Evolutionary conservation across 2,113 vertebrate genomes (phyloP).

Genomic region (Narcine bancroftii): DNA sequence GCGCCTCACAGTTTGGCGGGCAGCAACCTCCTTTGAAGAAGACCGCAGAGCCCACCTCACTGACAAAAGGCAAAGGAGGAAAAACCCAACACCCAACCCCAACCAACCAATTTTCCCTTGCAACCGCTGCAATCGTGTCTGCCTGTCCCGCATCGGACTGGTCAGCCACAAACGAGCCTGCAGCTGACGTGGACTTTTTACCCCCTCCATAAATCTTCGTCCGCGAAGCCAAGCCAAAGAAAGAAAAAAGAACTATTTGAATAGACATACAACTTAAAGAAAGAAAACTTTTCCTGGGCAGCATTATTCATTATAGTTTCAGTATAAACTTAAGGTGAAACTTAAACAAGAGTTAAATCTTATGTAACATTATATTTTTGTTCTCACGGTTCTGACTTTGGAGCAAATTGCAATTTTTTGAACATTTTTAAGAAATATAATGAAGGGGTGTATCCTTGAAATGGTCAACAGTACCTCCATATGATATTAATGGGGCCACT

Average conservation of each 20-base stretch:
- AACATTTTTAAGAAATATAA: not conserved
- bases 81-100: no score
- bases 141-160: no score
- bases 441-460: not conserved
- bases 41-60: no score
- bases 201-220: no score
- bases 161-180: no score
- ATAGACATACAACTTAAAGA: not conserved
- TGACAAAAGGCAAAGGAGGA: no score
- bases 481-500: not conserved
- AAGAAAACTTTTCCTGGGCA: not conserved
- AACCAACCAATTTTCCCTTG: no score
- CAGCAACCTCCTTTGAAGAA: no score
- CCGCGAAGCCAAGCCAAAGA: no score
- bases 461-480: not conserved
- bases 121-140: no score
- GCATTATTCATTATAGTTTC: not conserved
- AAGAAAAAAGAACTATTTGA: slow-evolving; percentile 28
- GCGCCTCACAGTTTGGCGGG: no score
- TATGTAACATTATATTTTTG: not conserved
- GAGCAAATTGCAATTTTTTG: not conserved
- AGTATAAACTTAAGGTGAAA: not conserved
- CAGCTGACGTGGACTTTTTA: no score
- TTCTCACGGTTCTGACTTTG: not conserved
- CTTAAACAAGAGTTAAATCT: not conserved